phyloP scores from a whole-genome alignment of 1,140 invertebrate species.

The Apis mellifera region DNA sequence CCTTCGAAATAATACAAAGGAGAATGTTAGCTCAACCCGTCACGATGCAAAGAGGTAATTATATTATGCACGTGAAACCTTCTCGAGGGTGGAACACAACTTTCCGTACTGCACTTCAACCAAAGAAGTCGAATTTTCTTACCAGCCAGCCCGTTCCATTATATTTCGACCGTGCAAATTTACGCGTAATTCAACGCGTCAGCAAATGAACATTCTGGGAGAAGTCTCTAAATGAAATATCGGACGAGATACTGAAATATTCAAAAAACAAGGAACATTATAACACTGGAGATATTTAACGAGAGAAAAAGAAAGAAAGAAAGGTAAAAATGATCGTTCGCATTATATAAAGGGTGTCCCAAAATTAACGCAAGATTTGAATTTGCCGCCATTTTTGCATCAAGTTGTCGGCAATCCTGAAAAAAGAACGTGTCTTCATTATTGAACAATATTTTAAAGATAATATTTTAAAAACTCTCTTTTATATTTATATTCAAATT shows the following conservation, averaged over 20 bases:
- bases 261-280: no score
- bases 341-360: no score
- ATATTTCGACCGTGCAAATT: background rate
- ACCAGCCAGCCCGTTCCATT: background rate
- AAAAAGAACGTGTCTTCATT: no score
- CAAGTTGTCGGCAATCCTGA: no score
- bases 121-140: constrained; percentile 27
- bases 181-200: constrained; percentile 12
- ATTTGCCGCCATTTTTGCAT: no score
- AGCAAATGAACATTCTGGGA: background rate
- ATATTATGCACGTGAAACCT: constrained; percentile 21
- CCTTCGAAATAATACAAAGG: constrained; percentile 2
- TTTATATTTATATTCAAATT: no score
- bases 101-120: background rate
- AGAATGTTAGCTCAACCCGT: background rate
- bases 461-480: no score
- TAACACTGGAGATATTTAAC: background rate
- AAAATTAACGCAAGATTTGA: no score
- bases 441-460: no score
- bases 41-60: constrained; percentile 6
- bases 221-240: background rate
- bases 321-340: no score
- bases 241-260: background rate
- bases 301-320: no score
- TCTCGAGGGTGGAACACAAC: constrained; percentile 10